These are phyloP conservation scores for Drosophila meridionalis DNA, from an alignment of 2,888 invertebrate species.

Conservation along the genomic window DNA sequence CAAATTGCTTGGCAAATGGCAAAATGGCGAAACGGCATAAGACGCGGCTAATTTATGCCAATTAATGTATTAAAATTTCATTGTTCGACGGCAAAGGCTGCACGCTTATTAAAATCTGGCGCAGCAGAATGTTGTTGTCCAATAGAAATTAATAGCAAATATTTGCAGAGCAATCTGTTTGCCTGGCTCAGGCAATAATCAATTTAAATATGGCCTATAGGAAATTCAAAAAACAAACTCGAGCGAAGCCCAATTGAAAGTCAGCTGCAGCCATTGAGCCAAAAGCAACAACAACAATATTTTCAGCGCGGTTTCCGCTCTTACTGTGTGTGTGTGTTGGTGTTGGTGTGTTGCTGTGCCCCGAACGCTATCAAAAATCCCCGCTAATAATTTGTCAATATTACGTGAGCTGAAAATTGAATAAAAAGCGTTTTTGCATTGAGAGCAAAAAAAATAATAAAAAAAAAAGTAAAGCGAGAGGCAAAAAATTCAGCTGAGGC, in stretches of 20 bases:
- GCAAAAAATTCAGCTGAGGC: conserved; percentile 3
- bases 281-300: conserved; percentile 38
- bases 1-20: conserved; percentile 56
- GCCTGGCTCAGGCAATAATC: conserved; percentile 54
- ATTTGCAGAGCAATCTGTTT: conserved; percentile 75
- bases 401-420: conserved; percentile 83
- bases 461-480: neutral
- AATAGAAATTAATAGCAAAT: conserved; percentile 78
- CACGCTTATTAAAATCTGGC: conserved; percentile 50
- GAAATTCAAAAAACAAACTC: conserved; percentile 54
- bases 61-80: conserved; percentile 71
- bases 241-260: conserved; percentile 41
- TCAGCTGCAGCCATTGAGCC: conserved; percentile 63
- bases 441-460: conserved; percentile 31
- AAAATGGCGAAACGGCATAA: conserved; percentile 27
- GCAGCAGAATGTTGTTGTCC: conserved; percentile 54
- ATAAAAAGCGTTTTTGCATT: conserved; percentile 78
- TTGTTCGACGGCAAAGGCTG: conserved; percentile 25
- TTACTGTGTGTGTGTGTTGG: conserved; percentile 9
- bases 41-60: conserved; percentile 68
- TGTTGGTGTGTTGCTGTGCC: conserved; percentile 20
- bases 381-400: conserved; percentile 84
- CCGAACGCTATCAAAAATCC: conserved; percentile 75
- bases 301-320: conserved; percentile 42
- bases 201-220: conserved; percentile 72